Evolutionary conservation across 2,113 vertebrate species (phyloP).

Genomic region (Tragelaphus buxtoni): DNA sequence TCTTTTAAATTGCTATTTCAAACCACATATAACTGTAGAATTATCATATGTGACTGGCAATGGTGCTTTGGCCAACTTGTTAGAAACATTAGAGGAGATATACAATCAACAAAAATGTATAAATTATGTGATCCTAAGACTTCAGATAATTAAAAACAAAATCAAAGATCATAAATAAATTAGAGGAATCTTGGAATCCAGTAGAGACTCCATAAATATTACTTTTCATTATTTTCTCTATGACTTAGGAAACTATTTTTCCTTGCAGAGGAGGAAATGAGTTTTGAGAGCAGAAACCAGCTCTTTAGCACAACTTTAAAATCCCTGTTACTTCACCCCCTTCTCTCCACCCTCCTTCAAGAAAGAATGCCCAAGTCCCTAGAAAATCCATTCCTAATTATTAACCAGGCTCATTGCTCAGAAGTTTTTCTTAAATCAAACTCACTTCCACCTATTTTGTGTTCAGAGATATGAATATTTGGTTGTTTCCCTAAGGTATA

Average conservation of each 20-base stretch:
- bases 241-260: background rate
- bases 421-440: background rate
- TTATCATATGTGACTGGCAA: background rate
- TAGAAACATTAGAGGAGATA: background rate
- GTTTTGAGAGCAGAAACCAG: background rate
- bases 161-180: background rate
- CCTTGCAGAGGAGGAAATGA: background rate
- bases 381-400: background rate
- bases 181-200: background rate
- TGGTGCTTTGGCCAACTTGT: slow-evolving; percentile 2
- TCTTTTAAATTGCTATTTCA: slow-evolving; percentile 11
- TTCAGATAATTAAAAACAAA: slow-evolving; percentile 49
- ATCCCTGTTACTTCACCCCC: too few relatives aligned
- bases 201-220: background rate
- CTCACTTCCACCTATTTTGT: background rate
- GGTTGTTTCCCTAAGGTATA: background rate
- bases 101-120: background rate
- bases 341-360: background rate
- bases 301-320: background rate
- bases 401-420: background rate
- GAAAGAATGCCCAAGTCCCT: background rate
- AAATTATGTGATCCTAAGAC: background rate
- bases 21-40: background rate
- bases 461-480: background rate
- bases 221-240: background rate